Evolutionary conservation across 2,113 vertebrate species (phyloP).

Genomic region (Tragulus kanchil): DNA sequence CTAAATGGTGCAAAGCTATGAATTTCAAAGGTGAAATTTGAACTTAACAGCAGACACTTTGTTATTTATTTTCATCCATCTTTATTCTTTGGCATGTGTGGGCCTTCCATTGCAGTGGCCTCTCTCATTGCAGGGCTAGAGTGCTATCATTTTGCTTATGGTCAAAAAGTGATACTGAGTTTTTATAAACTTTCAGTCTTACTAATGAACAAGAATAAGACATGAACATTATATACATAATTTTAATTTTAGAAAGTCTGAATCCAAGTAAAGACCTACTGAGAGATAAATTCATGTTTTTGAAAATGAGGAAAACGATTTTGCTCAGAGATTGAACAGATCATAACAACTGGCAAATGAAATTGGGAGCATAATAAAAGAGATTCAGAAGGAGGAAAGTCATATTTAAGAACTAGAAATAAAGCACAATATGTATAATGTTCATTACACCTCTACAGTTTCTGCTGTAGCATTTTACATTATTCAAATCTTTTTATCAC

Average conservation of each 20-base stretch:
- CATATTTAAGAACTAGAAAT: slow-evolving; percentile 47
- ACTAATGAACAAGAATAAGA: not conserved
- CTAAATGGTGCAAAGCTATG: not conserved
- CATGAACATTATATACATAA: not conserved
- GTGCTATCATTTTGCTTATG: not conserved
- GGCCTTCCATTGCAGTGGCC: too few relatives aligned
- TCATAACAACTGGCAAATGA: slow-evolving; percentile 50
- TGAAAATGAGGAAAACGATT: slow-evolving; percentile 13
- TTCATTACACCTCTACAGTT: slow-evolving; percentile 49
- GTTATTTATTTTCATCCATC: too few relatives aligned
- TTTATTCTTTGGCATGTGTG: too few relatives aligned
- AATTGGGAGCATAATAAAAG: slow-evolving; percentile 58
- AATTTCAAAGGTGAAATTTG: slow-evolving; percentile 14
- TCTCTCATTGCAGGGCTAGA: too few relatives aligned
- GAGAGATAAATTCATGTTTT: slow-evolving; percentile 19
- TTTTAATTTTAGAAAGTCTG: slow-evolving; percentile 3
- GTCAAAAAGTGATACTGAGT: not conserved
- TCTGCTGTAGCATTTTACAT: slow-evolving; percentile 66
- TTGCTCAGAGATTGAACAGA: slow-evolving; percentile 40
- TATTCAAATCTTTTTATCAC: slow-evolving; percentile 75
- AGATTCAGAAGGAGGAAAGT: slow-evolving; percentile 23
- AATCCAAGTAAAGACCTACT: not conserved
- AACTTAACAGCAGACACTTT: not conserved
- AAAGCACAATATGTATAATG: slow-evolving; percentile 34
- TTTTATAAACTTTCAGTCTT: not conserved